Percentiles rank a stretch among this genome's conserved stretches.
Conservation (phyloP, 2,113 vertebrate genomes). For the Dicaeum eximium region DNA sequence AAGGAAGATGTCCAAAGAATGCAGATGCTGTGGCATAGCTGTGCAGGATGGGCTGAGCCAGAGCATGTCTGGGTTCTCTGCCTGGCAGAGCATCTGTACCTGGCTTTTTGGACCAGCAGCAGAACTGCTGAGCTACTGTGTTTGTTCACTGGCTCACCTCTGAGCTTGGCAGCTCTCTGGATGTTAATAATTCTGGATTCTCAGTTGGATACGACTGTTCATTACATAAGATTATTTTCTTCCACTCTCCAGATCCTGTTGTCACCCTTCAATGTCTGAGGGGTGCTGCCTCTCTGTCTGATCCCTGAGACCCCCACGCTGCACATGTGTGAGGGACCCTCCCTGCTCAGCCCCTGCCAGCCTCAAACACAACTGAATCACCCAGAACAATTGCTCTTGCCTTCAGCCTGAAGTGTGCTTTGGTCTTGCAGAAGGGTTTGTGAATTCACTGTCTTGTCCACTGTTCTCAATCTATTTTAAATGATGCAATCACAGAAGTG, state of each 20-base stretch:
- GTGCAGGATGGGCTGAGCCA: background rate
- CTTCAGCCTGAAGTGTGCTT: background rate
- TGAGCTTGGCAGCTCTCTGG: background rate
- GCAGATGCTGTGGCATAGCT: background rate
- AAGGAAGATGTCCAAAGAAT: background rate
- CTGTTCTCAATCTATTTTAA: background rate
- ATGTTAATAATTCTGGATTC: background rate
- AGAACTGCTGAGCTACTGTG: background rate
- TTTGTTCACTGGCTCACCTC: background rate
- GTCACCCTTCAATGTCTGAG: background rate
- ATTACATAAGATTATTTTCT: background rate
- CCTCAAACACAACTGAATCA: background rate
- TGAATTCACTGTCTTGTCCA: background rate
- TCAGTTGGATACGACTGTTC: background rate
- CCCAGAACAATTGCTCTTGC: background rate
- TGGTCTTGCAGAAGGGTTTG: background rate
- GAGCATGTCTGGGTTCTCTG: background rate
- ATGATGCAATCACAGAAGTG: background rate
- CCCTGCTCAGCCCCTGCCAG: background rate
- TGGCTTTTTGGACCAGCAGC: background rate
- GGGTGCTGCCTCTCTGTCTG: background rate
- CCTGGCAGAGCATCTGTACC: background rate
- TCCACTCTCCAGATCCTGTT: background rate
- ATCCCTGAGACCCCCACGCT: background rate
- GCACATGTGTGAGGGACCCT: fast-evolving